These are phyloP conservation scores for Prochilodus magdalenae DNA, from an alignment of 2,113 vertebrate species.

Conservation along the genomic window DNA sequence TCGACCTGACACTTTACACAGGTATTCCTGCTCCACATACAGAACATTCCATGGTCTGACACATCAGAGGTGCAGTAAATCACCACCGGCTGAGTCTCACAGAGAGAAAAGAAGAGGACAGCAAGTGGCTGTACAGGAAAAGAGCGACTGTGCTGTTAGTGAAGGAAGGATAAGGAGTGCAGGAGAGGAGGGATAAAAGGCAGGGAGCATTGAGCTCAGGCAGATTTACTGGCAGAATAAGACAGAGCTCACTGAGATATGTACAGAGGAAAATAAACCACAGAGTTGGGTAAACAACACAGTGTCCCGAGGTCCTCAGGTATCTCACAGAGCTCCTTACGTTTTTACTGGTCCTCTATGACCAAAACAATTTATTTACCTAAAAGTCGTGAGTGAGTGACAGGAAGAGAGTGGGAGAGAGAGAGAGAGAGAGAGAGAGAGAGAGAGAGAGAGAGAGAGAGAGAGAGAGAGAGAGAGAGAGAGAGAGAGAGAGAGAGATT, in stretches of 20 bases:
- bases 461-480: not conserved
- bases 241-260: too few relatives aligned
- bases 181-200: too few relatives aligned
- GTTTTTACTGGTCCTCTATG: too few relatives aligned
- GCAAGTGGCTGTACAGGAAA: not conserved
- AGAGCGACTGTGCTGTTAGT: not conserved
- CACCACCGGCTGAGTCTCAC: slow-evolving; percentile 35
- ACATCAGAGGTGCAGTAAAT: slow-evolving; percentile 41
- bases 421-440: slow-evolving; percentile 12
- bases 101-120: slow-evolving; percentile 10
- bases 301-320: too few relatives aligned
- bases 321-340: too few relatives aligned
- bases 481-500: not conserved
- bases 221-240: too few relatives aligned
- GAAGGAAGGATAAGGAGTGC: too few relatives aligned
- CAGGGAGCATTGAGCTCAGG: too few relatives aligned
- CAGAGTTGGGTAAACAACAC: not conserved
- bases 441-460: slow-evolving; percentile 2
- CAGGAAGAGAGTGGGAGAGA: not conserved
- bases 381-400: not conserved
- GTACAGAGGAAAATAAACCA: not conserved
- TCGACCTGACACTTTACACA: too few relatives aligned
- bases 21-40: not conserved
- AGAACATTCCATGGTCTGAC: slow-evolving; percentile 23
- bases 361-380: too few relatives aligned